phyloP scores from a whole-genome alignment of 2,888 invertebrate genomes.

The Drosophila cognata region DNA sequence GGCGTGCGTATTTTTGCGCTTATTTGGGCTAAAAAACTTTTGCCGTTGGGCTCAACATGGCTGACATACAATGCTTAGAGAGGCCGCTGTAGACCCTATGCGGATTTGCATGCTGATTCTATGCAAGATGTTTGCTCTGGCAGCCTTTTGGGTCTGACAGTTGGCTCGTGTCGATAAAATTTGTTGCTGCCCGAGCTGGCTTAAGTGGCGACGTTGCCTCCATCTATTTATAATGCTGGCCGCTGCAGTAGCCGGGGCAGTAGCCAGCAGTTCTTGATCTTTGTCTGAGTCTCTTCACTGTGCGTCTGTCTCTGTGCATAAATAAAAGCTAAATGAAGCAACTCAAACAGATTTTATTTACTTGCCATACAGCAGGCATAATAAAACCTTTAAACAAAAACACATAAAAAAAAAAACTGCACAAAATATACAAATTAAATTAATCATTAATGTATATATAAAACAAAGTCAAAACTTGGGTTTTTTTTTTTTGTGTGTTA shows the following conservation, averaged over 20 bases:
- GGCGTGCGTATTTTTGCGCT: slow-evolving; percentile 71
- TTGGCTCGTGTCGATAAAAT: slow-evolving; percentile 80
- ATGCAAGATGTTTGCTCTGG: slow-evolving; percentile 27
- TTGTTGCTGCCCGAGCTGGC: slow-evolving; percentile 61
- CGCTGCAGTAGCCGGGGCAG: slow-evolving; percentile 55
- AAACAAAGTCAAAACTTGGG: background rate
- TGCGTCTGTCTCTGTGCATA: slow-evolving; percentile 49
- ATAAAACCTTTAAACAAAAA: slow-evolving; percentile 41
- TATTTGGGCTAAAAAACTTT: slow-evolving; percentile 79
- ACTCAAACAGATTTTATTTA: slow-evolving; percentile 38
- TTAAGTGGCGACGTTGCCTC: slow-evolving; percentile 63
- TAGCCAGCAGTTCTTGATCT: slow-evolving; percentile 49
- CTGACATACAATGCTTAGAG: slow-evolving; percentile 75
- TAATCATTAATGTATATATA: background rate
- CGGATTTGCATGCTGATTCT: slow-evolving; percentile 49
- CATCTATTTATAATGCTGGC: slow-evolving; percentile 65
- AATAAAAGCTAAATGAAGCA: slow-evolving; percentile 55
- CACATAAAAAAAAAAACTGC: slow-evolving; percentile 4
- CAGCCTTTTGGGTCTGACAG: slow-evolving; percentile 62
- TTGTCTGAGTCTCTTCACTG: slow-evolving; percentile 47
- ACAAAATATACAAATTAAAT: slow-evolving; percentile 32
- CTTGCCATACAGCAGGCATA: slow-evolving; percentile 18
- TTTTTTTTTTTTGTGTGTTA: background rate
- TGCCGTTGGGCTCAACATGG: slow-evolving; percentile 65
- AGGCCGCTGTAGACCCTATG: slow-evolving; percentile 22